Evolutionary conservation across 2,888 invertebrate species (phyloP).

Genomic region (Pristionchus arcanus): DNA sequence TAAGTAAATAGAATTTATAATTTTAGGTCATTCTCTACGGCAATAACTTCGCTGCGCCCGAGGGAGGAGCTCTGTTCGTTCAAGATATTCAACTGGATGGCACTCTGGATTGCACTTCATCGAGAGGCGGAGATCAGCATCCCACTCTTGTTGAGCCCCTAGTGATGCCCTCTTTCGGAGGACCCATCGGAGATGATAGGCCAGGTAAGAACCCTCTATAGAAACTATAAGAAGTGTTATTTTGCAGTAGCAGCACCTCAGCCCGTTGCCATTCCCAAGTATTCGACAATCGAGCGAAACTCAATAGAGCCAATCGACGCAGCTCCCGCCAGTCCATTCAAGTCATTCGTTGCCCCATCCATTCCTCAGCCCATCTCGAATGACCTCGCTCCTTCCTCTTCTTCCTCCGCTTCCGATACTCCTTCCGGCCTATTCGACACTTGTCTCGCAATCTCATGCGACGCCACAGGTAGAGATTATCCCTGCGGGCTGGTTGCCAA

Average conservation of each 20-base stretch:
- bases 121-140: constrained; percentile 57
- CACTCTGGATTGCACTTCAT: constrained; percentile 60
- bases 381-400: neutral
- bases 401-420: neutral
- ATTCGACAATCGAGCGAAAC: constrained; percentile 43
- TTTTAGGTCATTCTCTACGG: constrained; percentile 67
- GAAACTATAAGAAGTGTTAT: neutral
- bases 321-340: constrained; percentile 45
- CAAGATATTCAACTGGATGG: constrained; percentile 73
- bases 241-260: constrained; percentile 50
- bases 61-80: constrained; percentile 70
- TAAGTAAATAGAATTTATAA: neutral
- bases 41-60: constrained; percentile 69
- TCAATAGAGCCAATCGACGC: constrained; percentile 66
- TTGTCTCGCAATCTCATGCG: constrained; percentile 55
- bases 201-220: neutral
- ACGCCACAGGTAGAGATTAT: constrained; percentile 54
- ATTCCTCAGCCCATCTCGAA: constrained; percentile 23
- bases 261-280: constrained; percentile 38
- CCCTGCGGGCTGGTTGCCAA: constrained; percentile 3
- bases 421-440: constrained; percentile 53
- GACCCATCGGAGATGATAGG: constrained; percentile 27
- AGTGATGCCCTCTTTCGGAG: constrained; percentile 52
- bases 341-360: neutral
- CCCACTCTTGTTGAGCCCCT: constrained; percentile 61